phyloP scores from a whole-genome alignment of 2,797 vertebrate genomes.

The Allobates femoralis region DNA sequence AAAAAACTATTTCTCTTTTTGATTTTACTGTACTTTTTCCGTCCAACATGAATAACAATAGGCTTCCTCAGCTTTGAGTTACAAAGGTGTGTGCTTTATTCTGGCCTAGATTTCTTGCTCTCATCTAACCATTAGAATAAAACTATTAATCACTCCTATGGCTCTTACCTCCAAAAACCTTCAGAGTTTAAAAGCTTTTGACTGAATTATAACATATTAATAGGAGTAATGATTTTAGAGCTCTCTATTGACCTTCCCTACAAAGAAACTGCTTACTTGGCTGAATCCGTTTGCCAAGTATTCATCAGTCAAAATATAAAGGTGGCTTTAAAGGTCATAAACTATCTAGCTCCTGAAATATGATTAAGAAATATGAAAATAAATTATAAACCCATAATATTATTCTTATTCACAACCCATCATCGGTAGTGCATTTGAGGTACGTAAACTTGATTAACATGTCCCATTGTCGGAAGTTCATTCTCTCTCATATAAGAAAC shows the following conservation, averaged over 20 bases:
- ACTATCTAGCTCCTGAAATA: constrained; percentile 71
- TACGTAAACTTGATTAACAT: constrained; percentile 67
- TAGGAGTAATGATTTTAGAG: constrained; percentile 73
- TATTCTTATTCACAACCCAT: constrained; percentile 69
- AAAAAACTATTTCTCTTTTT: constrained; percentile 58
- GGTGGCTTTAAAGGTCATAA: constrained; percentile 76
- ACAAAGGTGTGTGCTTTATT: constrained; percentile 59
- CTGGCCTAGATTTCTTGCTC: constrained; percentile 70
- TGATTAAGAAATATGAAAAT: constrained; percentile 74
- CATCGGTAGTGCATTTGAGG: constrained; percentile 64
- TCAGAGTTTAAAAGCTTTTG: constrained; percentile 75
- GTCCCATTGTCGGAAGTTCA: constrained; percentile 48
- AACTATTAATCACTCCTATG: constrained; percentile 72
- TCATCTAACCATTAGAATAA: constrained; percentile 72
- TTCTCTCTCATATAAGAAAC: constrained; percentile 40
- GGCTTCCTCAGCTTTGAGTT: constrained; percentile 48
- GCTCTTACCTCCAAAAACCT: constrained; percentile 70
- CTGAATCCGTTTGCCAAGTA: constrained; percentile 72
- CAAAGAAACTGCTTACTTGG: constrained; percentile 73
- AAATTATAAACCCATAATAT: constrained; percentile 73
- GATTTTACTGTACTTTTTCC: constrained; percentile 33
- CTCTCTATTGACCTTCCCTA: constrained; percentile 74
- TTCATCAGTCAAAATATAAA: constrained; percentile 75
- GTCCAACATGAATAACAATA: constrained; percentile 58
- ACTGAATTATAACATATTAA: constrained; percentile 76